Evolutionary conservation across 1,140 invertebrate species (phyloP).

Genomic region (Gryon sp.): DNA sequence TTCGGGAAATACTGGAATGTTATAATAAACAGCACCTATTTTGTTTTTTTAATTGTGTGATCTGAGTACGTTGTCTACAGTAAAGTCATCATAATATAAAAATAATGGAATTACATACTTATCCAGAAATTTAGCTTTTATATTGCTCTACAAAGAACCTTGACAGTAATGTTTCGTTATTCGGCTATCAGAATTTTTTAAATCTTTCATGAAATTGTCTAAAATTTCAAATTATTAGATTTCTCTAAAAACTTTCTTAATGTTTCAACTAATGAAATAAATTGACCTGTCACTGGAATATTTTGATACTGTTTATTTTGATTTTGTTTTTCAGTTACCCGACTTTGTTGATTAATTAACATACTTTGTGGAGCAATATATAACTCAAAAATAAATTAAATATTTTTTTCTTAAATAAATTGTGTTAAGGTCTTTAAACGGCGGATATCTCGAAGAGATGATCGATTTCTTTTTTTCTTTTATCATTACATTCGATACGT

Average conservation of each 20-base stretch:
- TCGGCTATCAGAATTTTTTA: background rate
- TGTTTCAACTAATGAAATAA: too few species aligned
- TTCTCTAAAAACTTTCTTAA: constrained; percentile 24
- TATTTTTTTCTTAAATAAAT: constrained; percentile 5
- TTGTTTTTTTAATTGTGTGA: constrained; percentile 4
- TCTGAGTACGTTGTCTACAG: constrained; percentile 16
- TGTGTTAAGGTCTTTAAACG: too few species aligned
- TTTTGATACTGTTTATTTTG: constrained; percentile 2
- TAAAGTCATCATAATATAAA: constrained; percentile 43
- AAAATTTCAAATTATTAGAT: constrained; percentile 20
- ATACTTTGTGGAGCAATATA: too few species aligned
- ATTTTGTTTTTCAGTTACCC: too few species aligned
- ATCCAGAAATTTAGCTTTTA: constrained; percentile 10
- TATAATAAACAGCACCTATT: constrained; percentile 23
- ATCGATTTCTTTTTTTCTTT: too few species aligned
- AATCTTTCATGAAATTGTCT: constrained; percentile 5
- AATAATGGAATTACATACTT: constrained; percentile 42
- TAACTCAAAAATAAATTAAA: too few species aligned
- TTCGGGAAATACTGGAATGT: constrained; percentile 16
- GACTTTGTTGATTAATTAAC: background rate
- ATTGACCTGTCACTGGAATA: too few species aligned
- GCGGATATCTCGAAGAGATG: too few species aligned
- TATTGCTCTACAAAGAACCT: constrained; percentile 27
- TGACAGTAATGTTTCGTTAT: constrained; percentile 33
- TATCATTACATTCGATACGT: too few species aligned